A percentile compares a stretch with the other conserved stretches of the same genome.
Evolutionary conservation across 2,797 vertebrate genomes (phyloP).

Genomic region (Sebastes matsubarae): DNA sequence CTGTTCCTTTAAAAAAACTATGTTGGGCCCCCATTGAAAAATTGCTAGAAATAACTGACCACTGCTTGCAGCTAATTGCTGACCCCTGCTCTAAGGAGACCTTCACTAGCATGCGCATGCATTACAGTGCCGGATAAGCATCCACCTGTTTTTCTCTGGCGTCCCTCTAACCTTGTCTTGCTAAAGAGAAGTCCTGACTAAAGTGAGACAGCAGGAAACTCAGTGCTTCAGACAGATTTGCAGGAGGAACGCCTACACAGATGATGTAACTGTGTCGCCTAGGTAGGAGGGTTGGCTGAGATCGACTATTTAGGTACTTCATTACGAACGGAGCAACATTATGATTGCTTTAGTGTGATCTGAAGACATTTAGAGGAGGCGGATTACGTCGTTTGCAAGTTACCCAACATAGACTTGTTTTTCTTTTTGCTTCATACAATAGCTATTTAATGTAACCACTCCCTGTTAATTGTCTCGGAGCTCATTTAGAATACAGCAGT

Average conservation of each 20-base stretch:
- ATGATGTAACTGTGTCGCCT: constrained; percentile 61
- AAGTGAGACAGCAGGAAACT: constrained; percentile 32
- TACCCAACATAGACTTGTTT: not conserved
- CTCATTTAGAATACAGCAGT: constrained; percentile 29
- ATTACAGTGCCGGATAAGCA: constrained; percentile 7
- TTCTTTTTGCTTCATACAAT: constrained; percentile 16
- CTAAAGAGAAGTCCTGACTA: constrained; percentile 37
- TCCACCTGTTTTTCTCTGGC: constrained; percentile 4
- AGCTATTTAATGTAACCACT: constrained; percentile 26
- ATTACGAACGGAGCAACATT: constrained; percentile 34
- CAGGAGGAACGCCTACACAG: constrained; percentile 65
- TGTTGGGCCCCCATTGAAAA: not conserved
- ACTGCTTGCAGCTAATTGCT: not conserved
- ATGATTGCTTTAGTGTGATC: constrained; percentile 32
- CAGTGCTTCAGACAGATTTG: constrained; percentile 53
- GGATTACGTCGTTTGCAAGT: constrained; percentile 7
- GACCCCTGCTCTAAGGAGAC: not conserved
- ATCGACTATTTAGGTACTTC: constrained; percentile 44
- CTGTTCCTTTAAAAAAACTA: too few species aligned
- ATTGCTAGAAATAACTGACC: not conserved
- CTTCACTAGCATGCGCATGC: constrained; percentile 12
- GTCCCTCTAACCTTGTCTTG: constrained; percentile 14
- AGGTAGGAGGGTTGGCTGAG: constrained; percentile 53
- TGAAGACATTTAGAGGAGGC: constrained; percentile 5
- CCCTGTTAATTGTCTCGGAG: constrained; percentile 39